Evolutionary conservation across 2,113 vertebrate genomes (phyloP).

Genomic region (Perognathus longimembris): DNA sequence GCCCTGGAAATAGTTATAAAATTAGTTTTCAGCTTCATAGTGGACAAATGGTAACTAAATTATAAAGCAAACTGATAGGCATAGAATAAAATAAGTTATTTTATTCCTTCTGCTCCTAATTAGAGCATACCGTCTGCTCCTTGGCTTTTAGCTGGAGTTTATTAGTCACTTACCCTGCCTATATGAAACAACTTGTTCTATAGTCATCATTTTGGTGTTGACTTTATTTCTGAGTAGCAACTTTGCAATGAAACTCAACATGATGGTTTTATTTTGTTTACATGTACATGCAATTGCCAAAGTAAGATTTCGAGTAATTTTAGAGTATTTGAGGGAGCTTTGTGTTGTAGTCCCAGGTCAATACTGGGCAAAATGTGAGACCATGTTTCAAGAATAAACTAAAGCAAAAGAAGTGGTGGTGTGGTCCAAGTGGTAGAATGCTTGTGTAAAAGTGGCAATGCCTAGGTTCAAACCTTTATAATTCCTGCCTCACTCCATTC

Average conservation of each 20-base stretch:
- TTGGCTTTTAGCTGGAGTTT: background rate
- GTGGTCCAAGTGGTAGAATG: too few species aligned
- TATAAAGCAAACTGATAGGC: background rate
- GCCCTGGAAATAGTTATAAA: conserved; percentile 1
- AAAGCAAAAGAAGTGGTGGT: too few species aligned
- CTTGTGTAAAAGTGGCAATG: too few species aligned
- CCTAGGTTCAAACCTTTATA: too few species aligned
- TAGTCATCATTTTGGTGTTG: background rate
- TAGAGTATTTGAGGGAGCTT: background rate
- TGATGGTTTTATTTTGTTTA: background rate
- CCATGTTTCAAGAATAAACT: too few species aligned
- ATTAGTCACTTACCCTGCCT: too few species aligned
- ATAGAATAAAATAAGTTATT: background rate
- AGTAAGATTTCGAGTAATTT: background rate
- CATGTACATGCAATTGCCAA: background rate
- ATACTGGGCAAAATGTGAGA: too few species aligned
- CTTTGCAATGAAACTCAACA: background rate
- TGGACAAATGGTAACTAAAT: background rate
- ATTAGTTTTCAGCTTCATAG: background rate
- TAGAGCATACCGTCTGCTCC: background rate
- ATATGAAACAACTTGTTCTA: background rate
- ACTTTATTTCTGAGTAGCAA: background rate
- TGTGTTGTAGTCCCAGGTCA: too few species aligned
- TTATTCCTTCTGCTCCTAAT: background rate
- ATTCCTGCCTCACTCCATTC: too few species aligned